Conservation (phyloP, 1,140 invertebrate genomes). For the Brachionus sp. region DNA sequence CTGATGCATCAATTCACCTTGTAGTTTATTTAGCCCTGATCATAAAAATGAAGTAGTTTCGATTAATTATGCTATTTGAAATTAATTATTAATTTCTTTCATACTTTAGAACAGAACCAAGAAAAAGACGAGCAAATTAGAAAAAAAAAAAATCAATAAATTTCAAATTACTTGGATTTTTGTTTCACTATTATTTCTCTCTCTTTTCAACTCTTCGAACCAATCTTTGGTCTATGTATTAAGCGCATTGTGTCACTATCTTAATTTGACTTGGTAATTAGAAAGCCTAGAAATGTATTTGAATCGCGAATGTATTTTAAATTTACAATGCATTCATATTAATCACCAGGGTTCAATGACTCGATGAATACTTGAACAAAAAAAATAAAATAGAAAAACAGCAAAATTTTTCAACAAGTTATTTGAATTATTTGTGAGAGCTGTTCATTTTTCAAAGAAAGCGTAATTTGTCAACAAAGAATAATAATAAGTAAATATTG, state of each 20-base stretch:
- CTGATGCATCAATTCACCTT: background rate
- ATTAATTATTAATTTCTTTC: conserved; percentile 38
- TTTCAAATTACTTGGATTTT: conserved; percentile 36
- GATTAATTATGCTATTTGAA: conserved; percentile 36
- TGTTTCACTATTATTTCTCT: background rate
- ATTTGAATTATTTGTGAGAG: background rate
- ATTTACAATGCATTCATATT: background rate
- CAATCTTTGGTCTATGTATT: background rate
- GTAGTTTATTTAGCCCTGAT: background rate
- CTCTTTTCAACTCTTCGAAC: background rate
- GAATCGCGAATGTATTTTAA: background rate
- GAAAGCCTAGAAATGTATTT: background rate
- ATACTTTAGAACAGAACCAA: conserved; percentile 10
- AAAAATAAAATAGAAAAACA: background rate
- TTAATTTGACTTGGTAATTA: background rate
- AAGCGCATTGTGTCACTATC: background rate
- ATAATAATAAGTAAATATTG: background rate
- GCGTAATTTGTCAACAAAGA: background rate
- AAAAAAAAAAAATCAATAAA: conserved; percentile 36
- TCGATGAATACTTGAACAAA: background rate
- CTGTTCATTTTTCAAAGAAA: background rate
- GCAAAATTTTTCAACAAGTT: background rate
- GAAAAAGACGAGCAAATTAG: conserved; percentile 30
- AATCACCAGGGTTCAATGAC: background rate
- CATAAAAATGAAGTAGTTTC: conserved; percentile 15